Conservation (phyloP, 2,888 invertebrate species). For the Choristoneura rosaceana region DNA sequence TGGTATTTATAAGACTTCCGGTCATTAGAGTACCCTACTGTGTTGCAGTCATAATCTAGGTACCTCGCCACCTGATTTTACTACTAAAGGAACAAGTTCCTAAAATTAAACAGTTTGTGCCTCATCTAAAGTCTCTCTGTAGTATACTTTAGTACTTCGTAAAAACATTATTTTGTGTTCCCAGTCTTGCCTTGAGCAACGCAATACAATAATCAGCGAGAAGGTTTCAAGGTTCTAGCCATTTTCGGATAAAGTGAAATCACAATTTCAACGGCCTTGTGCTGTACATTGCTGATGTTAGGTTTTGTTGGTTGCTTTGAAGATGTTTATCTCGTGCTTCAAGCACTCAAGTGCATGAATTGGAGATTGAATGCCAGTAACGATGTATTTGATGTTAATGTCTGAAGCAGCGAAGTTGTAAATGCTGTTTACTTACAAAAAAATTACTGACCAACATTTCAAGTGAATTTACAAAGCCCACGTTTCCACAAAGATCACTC, state of each 20-base stretch:
- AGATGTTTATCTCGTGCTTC: slow-evolving; percentile 25
- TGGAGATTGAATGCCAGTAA: slow-evolving; percentile 14
- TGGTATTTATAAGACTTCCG: slow-evolving; percentile 25
- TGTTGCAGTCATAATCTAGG: slow-evolving; percentile 26
- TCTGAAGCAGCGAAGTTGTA: neutral
- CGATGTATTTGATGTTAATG: neutral
- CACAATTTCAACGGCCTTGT: slow-evolving; percentile 36
- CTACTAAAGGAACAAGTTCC: neutral
- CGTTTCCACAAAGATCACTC: neutral
- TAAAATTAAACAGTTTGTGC: neutral
- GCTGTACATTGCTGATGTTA: slow-evolving; percentile 25
- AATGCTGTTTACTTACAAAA: neutral
- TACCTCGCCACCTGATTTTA: slow-evolving; percentile 5
- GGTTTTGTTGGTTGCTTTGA: slow-evolving; percentile 24
- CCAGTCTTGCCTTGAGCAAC: slow-evolving; percentile 34
- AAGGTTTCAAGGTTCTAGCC: slow-evolving; percentile 37
- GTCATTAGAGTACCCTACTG: slow-evolving; percentile 6
- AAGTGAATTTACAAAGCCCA: no score
- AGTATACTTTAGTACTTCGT: neutral
- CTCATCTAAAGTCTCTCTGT: neutral
- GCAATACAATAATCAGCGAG: slow-evolving; percentile 39
- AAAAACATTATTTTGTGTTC: slow-evolving; percentile 3
- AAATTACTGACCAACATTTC: neutral
- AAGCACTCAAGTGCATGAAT: neutral
- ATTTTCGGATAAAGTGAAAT: slow-evolving; percentile 41